Evolutionary conservation across 2,113 vertebrate genomes (phyloP).

Genomic region (Dicaeum eximium): DNA sequence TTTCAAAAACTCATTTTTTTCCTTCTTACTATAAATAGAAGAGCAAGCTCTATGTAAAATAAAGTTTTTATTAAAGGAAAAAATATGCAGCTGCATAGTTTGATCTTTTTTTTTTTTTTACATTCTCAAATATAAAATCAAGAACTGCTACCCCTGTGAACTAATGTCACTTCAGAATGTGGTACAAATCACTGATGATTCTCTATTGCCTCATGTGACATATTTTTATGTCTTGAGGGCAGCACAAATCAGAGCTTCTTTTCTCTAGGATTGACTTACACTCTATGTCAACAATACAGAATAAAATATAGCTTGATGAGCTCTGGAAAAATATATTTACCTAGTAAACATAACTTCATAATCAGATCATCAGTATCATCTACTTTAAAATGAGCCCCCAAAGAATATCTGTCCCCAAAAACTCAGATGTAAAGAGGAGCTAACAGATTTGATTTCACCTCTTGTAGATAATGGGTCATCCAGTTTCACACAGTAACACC

Average conservation of each 20-base stretch:
- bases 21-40: background rate
- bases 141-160: background rate
- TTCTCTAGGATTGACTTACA: background rate
- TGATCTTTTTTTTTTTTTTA: background rate
- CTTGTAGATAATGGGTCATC: background rate
- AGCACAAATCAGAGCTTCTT: background rate
- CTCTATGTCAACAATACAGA: background rate
- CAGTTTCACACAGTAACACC: background rate
- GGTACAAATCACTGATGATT: background rate
- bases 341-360: background rate
- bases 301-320: background rate
- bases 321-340: background rate
- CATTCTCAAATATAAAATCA: background rate
- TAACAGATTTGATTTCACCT: background rate
- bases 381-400: background rate
- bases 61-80: background rate
- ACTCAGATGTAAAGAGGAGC: background rate
- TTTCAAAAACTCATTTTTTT: background rate
- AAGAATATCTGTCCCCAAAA: background rate
- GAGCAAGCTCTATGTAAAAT: background rate
- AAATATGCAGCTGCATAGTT: background rate
- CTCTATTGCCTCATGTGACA: background rate
- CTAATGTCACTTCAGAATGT: background rate
- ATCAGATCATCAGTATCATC: background rate
- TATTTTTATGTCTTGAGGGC: background rate